Evolutionary conservation across 1,140 invertebrate species (phyloP).

Genomic region (Drosophila sp.): DNA sequence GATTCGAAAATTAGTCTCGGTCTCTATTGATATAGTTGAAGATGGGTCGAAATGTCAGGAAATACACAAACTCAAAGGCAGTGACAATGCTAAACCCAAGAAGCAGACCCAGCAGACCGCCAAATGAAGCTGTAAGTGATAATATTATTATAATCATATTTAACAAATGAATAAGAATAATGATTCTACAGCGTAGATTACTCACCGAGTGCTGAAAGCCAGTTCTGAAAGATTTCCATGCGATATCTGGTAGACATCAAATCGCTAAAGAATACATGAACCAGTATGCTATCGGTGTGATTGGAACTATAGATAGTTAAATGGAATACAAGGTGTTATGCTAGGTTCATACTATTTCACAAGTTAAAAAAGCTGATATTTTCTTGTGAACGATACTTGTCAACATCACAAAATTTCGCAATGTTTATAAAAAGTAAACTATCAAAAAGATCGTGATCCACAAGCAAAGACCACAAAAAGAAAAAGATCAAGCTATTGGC

Average conservation of each 20-base stretch:
- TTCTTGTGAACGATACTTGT: too few species aligned
- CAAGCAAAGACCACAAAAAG: too few species aligned
- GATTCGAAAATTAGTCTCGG: constrained; percentile 42
- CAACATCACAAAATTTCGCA: too few species aligned
- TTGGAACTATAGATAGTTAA: constrained; percentile 31
- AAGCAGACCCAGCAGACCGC: constrained; percentile 88
- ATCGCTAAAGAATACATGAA: constrained; percentile 88
- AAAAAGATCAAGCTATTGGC: too few species aligned
- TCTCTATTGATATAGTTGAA: constrained; percentile 83
- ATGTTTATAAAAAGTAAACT: too few species aligned
- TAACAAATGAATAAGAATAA: not conserved
- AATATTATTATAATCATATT: not conserved
- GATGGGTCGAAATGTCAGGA: constrained; percentile 86
- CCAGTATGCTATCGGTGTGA: constrained; percentile 85
- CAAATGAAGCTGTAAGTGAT: constrained; percentile 87
- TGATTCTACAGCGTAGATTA: too few species aligned
- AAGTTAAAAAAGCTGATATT: too few species aligned
- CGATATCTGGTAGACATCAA: constrained; percentile 87
- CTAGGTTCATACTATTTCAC: too few species aligned
- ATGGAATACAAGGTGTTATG: not conserved
- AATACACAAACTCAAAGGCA: constrained; percentile 88
- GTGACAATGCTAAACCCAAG: constrained; percentile 89
- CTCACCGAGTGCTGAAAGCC: constrained; percentile 84
- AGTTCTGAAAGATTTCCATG: constrained; percentile 87
- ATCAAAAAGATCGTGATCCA: too few species aligned